Evolutionary conservation across 2,888 invertebrate species (phyloP), one percentile per base, ranked within the genome.

Genomic region (Junonia oenone): DNA sequence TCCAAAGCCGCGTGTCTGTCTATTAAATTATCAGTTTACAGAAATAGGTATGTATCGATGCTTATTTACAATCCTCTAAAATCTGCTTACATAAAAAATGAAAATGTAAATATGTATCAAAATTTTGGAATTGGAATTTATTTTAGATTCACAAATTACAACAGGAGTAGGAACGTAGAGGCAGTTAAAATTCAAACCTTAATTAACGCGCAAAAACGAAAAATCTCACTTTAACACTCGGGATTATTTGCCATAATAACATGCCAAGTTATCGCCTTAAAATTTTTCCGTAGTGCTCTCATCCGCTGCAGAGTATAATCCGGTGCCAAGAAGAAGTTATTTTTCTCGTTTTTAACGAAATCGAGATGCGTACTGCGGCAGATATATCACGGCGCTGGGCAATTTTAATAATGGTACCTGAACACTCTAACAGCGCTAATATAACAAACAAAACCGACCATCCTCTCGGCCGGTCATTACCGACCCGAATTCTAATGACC

Each of bases 401-500:
- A 67, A 68, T 71, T 71, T 77, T 78, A 78, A 80, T 77, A 75
- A 62, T 55, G 56, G 53, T 76, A 79, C 76, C 78, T 75, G 74
- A 75, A 67, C 67, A 68, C 67, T 72, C 72, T 71, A 68, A 71
- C 67, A 73, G 69, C 69, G 69, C 74, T 75, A 69, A 82, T 68
- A 78, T 76, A 83, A 84, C 80, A 83, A 85, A 88, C 82, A 85
- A 85, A 86, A 83, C 73, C 6, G 43, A 26, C 13, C 38, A 65
- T 65, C 57, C 55, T 77, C 76, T 71, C 78, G 76, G 70, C 73
- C 76, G 83, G 83, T 86, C 86, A 89, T 90, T 87, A 90, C 85
- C 73, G 80, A 81, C 83, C 89, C 86, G 71, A 80, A 83, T 81
- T 78, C 85, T 89, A 86, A 89, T 85, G 88, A 86, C 75, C 81